These are phyloP conservation scores for Eupithecia inturbata DNA, from an alignment of 2,888 invertebrate species.

Conservation along the genomic window DNA sequence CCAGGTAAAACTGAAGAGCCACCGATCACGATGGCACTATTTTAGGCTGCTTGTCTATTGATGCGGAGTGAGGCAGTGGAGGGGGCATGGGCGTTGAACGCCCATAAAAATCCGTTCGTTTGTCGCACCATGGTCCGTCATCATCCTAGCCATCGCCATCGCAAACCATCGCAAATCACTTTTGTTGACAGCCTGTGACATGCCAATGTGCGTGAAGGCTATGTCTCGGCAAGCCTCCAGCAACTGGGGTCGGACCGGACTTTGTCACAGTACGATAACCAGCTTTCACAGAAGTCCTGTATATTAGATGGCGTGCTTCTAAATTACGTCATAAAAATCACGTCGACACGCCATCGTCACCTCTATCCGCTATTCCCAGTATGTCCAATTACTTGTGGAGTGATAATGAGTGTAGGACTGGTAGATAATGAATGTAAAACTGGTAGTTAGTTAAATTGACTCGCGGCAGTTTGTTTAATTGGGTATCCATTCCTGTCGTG, in stretches of 20 bases:
- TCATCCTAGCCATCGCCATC: neutral
- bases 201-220: neutral
- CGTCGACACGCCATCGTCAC: conserved; percentile 9
- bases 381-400: conserved; percentile 26
- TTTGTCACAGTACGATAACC: neutral
- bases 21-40: too few species aligned
- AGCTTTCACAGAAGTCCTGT: neutral
- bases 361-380: conserved; percentile 21
- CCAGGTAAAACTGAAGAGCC: too few species aligned
- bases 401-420: conserved; percentile 27
- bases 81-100: too few species aligned
- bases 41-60: too few species aligned
- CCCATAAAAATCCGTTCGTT: neutral
- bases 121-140: neutral
- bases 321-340: conserved; percentile 14
- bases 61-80: too few species aligned
- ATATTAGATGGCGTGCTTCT: neutral
- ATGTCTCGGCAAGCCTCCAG: neutral
- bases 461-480: neutral
- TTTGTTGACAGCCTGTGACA: neutral
- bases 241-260: neutral
- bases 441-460: neutral
- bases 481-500: conserved; percentile 18
- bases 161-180: neutral
- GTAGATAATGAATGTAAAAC: conserved; percentile 23